phyloP scores from a whole-genome alignment of 2,888 invertebrate genomes.

The Apoda limacodes region DNA sequence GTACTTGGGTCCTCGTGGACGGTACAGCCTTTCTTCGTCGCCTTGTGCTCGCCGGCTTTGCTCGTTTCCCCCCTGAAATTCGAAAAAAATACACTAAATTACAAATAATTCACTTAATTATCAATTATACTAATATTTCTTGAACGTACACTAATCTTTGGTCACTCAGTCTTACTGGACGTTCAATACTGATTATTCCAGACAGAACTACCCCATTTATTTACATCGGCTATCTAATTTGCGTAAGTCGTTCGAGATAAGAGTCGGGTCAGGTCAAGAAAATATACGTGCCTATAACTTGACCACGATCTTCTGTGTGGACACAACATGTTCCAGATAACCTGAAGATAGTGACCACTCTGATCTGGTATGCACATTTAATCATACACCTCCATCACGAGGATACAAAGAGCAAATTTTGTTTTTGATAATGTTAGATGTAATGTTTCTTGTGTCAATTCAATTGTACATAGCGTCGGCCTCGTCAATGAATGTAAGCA shows the following conservation, averaged over 20 bases:
- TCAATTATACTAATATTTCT: constrained; percentile 6
- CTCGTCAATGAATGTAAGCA: too few relatives aligned
- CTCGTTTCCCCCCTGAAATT: constrained; percentile 56
- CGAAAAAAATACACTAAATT: constrained; percentile 18
- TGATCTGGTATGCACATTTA: constrained; percentile 34
- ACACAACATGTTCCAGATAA: constrained; percentile 53
- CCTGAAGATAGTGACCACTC: constrained; percentile 36
- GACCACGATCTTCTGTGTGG: constrained; percentile 41
- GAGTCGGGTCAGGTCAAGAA: constrained; percentile 51
- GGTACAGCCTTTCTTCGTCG: constrained; percentile 57
- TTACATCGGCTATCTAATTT: constrained; percentile 59
- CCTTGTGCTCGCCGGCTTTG: constrained; percentile 50
- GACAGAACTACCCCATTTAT: constrained; percentile 61
- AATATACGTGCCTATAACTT: constrained; percentile 33
- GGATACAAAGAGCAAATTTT: too few relatives aligned
- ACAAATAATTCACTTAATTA: neutral
- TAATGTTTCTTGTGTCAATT: too few relatives aligned
- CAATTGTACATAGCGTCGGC: too few relatives aligned
- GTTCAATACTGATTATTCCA: constrained; percentile 44
- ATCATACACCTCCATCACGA: too few relatives aligned
- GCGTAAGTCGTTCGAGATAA: constrained; percentile 52
- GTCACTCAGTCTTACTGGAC: constrained; percentile 35
- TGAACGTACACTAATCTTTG: too few relatives aligned
- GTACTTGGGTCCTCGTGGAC: constrained; percentile 55
- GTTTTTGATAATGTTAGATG: too few relatives aligned